Evolutionary conservation across 2,888 invertebrate genomes (phyloP), one percentile per base, ranked within the genome.

Genomic region (Plutella xylostella): DNA sequence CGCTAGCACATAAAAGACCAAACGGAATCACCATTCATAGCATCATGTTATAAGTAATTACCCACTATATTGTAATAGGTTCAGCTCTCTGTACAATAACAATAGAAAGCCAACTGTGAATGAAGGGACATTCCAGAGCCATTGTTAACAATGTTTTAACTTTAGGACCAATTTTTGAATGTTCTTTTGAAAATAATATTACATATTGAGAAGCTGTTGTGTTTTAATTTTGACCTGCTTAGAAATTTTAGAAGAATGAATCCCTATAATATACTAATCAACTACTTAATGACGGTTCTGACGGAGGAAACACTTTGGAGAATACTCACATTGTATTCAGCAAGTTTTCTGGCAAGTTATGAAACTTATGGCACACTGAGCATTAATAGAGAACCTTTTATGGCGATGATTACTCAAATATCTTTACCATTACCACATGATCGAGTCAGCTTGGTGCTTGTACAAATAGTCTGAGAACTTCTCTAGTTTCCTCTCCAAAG

Each of bases 161-260:
- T 75, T 82, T 82, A 82, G 82, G 82, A 82, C 82, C 82, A 82
- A 82, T 82, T 83, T 83, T 83, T 80, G 72, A 82, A 79, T 69
- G 77, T 82, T 82, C 79, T 82, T 82, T 82, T 78, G 77, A 80
- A 79, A 83, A 82, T 82, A 82, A 79, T 82, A 83, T 82, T 82
- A 72, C 78, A 79, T 82, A 82, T 80, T 80, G 72, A 79, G 51
- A 60, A 43, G 61, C n/a, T 58, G 55, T 21, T 37, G 37, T 20
- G 54, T 52, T 49, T 63, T 63, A 63, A 66, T 65, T 65, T 69
- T 65, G 55, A 58, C 51, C n/a, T n/a, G n/a, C n/a, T n/a, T n/a
- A n/a, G n/a, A n/a, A n/a, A n/a, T n/a, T 12, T 42, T 38, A 35
- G n/a, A n/a, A 28, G 21, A n/a, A 7, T 22, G 14, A 28, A 46